Conservation (phyloP, 2,113 vertebrate species). For the Toxostoma redivivum region DNA sequence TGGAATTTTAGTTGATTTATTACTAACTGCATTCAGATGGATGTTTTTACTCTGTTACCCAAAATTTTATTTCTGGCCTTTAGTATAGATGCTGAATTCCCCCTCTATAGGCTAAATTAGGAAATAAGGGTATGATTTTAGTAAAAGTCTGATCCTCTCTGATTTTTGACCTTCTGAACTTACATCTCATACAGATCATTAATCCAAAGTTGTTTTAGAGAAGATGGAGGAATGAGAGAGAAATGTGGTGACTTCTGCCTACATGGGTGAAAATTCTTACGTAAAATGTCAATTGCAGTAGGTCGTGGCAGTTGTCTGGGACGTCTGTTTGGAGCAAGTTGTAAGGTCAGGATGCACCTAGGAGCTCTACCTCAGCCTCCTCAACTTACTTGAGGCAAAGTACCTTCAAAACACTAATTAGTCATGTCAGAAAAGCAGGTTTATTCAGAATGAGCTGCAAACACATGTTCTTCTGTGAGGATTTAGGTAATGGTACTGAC, state of each 20-base stretch:
- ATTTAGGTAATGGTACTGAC: neutral
- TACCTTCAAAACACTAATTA: neutral
- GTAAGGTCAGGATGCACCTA: neutral
- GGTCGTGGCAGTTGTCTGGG: neutral
- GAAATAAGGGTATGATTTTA: neutral
- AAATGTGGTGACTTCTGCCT: neutral
- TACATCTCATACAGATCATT: neutral
- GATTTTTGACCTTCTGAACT: neutral
- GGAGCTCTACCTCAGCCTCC: neutral
- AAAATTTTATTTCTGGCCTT: neutral
- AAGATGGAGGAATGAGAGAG: neutral
- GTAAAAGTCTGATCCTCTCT: neutral
- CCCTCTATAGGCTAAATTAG: neutral
- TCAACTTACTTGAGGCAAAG: neutral
- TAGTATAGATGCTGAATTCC: neutral
- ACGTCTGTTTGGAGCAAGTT: neutral
- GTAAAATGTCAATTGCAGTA: rapidly evolving
- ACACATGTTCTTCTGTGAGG: neutral
- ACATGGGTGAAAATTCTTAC: neutral
- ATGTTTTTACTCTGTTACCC: neutral
- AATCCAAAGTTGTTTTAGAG: neutral
- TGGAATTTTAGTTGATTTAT: neutral
- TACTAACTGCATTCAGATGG: neutral
- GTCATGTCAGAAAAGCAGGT: neutral
- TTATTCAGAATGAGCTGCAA: neutral